Evolutionary conservation across 2,797 vertebrate genomes (phyloP).

Genomic region (Carcharodon carcharias): DNA sequence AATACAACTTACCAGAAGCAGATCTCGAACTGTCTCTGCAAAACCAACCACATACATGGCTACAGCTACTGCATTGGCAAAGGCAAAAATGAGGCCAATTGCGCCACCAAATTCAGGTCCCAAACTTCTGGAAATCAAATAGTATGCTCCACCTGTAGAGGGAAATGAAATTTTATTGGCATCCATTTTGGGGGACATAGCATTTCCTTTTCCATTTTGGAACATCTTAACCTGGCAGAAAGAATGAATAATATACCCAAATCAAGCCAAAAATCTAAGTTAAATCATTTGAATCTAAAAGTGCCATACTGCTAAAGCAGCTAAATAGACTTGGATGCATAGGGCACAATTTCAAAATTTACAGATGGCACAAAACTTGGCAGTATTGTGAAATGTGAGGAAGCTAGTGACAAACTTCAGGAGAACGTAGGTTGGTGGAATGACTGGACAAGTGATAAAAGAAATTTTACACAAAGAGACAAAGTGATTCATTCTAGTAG

Average conservation of each 20-base stretch:
- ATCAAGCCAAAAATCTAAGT: background rate
- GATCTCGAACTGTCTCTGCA: constrained; percentile 84
- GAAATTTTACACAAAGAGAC: background rate
- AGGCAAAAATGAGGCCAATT: constrained; percentile 94
- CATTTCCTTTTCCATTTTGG: background rate
- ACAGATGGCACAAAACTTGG: too few relatives aligned
- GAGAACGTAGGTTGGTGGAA: background rate
- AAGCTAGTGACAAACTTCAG: background rate
- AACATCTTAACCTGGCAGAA: background rate
- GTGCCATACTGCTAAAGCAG: background rate
- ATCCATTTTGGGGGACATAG: background rate
- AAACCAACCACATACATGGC: constrained; percentile 99
- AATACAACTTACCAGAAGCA: constrained; percentile 67
- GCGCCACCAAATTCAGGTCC: constrained; percentile 96
- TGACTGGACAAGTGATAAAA: too few relatives aligned
- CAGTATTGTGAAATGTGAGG: background rate
- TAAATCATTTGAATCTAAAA: background rate
- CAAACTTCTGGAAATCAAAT: constrained; percentile 92
- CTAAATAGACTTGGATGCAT: background rate
- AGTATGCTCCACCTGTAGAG: constrained; percentile 85
- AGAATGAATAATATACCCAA: background rate
- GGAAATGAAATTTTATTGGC: background rate
- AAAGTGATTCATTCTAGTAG: background rate
- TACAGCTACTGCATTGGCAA: constrained; percentile 95
- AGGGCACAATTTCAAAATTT: background rate